phyloP scores from a whole-genome alignment of 92 coral and sea anemone genomes.

The Galaxea fascicularis region DNA sequence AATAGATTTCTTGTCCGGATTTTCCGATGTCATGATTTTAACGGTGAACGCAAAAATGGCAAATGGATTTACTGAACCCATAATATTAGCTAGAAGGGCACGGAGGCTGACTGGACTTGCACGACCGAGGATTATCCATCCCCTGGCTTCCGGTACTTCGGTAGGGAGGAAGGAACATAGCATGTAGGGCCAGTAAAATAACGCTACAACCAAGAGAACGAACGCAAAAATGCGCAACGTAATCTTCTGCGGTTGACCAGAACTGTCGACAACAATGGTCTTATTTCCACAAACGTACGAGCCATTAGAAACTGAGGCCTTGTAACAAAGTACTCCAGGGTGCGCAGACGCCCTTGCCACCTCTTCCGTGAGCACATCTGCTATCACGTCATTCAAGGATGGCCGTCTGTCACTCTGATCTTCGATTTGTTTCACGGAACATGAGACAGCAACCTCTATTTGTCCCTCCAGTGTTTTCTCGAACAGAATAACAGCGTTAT shows the following conservation, averaged over 20 bases:
- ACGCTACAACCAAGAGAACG: neutral
- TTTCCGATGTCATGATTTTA: no score
- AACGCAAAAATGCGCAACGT: neutral
- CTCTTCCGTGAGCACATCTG: neutral
- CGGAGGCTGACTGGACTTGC: neutral
- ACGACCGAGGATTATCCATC: neutral
- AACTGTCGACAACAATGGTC: neutral
- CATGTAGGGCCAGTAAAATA: neutral
- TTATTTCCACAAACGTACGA: neutral
- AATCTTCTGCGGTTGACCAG: neutral
- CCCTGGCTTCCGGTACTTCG: neutral
- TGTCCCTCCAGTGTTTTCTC: neutral
- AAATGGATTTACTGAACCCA: no score
- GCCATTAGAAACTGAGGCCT: neutral
- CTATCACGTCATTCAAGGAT: neutral
- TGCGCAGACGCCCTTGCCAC: neutral
- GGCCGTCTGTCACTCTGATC: neutral
- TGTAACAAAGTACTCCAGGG: neutral
- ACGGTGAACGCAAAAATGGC: no score
- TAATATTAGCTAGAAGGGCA: neutral
- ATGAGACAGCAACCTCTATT: neutral
- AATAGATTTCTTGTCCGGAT: no score
- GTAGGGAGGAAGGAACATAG: neutral
- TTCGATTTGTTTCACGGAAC: neutral
- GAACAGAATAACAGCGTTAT: neutral